Evolutionary conservation across 2,888 invertebrate species (phyloP).

Genomic region (Drosophila borealis): DNA sequence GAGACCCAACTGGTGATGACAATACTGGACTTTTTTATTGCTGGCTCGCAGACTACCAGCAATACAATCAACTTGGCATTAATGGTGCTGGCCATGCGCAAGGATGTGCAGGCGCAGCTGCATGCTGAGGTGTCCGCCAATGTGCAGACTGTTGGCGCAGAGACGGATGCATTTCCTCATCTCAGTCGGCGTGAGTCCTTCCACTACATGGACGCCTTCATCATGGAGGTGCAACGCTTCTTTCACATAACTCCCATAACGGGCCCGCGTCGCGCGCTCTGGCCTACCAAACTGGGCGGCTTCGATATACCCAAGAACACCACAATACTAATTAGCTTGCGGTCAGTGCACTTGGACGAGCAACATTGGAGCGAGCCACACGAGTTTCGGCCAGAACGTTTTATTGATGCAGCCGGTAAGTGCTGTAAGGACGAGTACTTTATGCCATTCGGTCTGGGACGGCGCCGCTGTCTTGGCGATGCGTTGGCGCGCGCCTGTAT

Average conservation of each 20-base stretch:
- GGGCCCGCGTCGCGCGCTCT: conserved; percentile 86
- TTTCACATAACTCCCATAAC: conserved; percentile 86
- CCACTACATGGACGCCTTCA: conserved; percentile 86
- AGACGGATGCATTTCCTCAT: conserved; percentile 65
- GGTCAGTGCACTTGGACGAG: conserved; percentile 87
- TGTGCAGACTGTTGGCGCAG: conserved; percentile 40
- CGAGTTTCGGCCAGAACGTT: conserved; percentile 88
- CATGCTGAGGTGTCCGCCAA: conserved; percentile 86
- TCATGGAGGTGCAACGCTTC: conserved; percentile 87
- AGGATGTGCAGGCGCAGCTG: conserved; percentile 87
- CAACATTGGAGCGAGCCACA: conserved; percentile 88
- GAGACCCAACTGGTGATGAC: conserved; percentile 88
- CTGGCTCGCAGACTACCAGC: conserved; percentile 88
- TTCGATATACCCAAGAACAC: conserved; percentile 87
- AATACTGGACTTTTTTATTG: conserved; percentile 89
- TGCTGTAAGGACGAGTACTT: conserved; percentile 81
- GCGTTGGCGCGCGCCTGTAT: conserved; percentile 87
- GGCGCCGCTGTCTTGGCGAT: conserved; percentile 89
- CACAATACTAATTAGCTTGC: conserved; percentile 86
- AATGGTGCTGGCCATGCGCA: conserved; percentile 87
- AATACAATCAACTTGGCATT: conserved; percentile 88
- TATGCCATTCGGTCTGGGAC: conserved; percentile 86
- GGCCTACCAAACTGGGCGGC: conserved; percentile 86
- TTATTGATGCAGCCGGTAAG: conserved; percentile 85
- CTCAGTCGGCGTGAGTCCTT: conserved; percentile 85